phyloP scores from a whole-genome alignment of 2,888 invertebrate genomes.

The Euzetes globulus region DNA sequence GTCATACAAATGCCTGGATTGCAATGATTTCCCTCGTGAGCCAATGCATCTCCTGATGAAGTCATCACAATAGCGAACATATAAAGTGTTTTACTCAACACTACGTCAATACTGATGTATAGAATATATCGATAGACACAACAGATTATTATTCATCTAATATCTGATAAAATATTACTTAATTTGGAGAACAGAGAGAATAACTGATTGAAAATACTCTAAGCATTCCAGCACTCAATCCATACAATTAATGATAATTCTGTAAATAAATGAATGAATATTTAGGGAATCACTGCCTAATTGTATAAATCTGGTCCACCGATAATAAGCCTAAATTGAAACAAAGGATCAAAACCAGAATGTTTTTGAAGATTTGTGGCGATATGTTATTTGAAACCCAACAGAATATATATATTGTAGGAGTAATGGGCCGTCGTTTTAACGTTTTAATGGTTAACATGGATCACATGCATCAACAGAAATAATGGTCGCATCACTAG shows the following conservation, averaged over 20 bases:
- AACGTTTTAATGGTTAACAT: slow-evolving; percentile 23
- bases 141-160: neutral
- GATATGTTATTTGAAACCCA: slow-evolving; percentile 2
- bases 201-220: no score
- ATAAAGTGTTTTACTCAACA: slow-evolving; percentile 1
- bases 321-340: neutral
- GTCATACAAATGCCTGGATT: neutral
- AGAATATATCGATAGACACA: neutral
- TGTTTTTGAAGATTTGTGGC: neutral
- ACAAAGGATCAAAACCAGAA: neutral
- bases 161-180: no score
- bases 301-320: neutral
- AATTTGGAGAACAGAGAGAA: no score
- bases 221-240: neutral
- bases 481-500: slow-evolving; percentile 3
- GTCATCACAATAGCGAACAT: slow-evolving; percentile 15
- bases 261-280: slow-evolving; percentile 1
- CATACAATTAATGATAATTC: neutral
- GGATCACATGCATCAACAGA: slow-evolving; percentile 14
- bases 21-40: slow-evolving; percentile 11
- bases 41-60: slow-evolving; percentile 22
- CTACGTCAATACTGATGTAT: neutral
- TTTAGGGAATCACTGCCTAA: neutral
- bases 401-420: neutral
- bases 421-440: slow-evolving; percentile 17